These are phyloP conservation scores for Zaprionus ornatus DNA, from an alignment of 1,140 invertebrate genomes.

Conservation along the genomic window DNA sequence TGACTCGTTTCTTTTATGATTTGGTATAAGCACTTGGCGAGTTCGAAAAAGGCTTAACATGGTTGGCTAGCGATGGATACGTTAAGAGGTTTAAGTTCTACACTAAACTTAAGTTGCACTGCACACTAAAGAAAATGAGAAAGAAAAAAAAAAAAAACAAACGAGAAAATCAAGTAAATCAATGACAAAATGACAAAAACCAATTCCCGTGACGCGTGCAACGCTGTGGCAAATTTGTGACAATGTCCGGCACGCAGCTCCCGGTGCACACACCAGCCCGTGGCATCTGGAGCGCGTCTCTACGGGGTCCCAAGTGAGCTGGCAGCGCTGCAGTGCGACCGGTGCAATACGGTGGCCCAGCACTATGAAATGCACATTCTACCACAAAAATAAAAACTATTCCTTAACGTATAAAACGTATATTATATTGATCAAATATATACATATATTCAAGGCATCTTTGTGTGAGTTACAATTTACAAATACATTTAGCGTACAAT, in stretches of 20 bases:
- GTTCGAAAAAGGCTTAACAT: conserved; percentile 67
- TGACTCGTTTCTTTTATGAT: conserved; percentile 32
- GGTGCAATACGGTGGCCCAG: conserved; percentile 36
- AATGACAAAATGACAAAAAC: background rate
- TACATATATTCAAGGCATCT: conserved; percentile 53
- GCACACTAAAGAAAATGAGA: conserved; percentile 1
- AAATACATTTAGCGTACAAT: conserved; percentile 37
- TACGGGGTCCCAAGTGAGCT: background rate
- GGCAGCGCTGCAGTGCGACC: conserved; percentile 6
- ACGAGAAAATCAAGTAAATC: background rate
- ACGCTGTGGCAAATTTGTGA: conserved; percentile 9
- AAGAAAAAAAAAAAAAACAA: background rate
- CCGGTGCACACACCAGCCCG: conserved; percentile 69
- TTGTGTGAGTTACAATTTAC: conserved; percentile 33
- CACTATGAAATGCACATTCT: conserved; percentile 52
- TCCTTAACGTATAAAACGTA: background rate
- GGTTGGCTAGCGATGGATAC: conserved; percentile 52
- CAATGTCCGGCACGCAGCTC: conserved; percentile 42
- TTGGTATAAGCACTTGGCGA: conserved; percentile 71
- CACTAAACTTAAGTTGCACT: conserved; percentile 27
- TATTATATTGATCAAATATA: conserved; percentile 23
- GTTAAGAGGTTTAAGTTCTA: conserved; percentile 17
- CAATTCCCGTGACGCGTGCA: conserved; percentile 16
- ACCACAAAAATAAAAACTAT: background rate
- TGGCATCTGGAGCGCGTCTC: conserved; percentile 57